Conservation (phyloP, 2,797 vertebrate genomes). For the Zenarchopterus dispar region DNA sequence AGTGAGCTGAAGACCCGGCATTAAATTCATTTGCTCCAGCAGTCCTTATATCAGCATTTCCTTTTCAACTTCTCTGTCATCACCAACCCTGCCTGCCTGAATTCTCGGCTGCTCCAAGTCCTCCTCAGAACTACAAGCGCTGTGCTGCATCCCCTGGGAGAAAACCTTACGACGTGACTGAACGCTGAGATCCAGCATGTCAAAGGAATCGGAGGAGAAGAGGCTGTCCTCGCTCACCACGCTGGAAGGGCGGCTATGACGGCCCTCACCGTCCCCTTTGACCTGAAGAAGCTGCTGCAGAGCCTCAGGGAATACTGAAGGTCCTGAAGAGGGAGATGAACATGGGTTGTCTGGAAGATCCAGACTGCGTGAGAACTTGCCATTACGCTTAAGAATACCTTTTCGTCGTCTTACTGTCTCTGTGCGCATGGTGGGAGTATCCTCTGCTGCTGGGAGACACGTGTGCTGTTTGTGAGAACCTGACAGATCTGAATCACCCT, state of each 20-base stretch:
- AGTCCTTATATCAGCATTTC: conserved; percentile 31
- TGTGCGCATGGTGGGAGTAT: conserved; percentile 63
- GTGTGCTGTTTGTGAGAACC: conserved; percentile 33
- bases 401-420: conserved; percentile 81
- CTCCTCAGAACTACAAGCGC: conserved; percentile 72
- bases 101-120: conserved; percentile 56
- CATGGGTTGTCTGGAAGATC: conserved; percentile 69
- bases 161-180: conserved; percentile 71
- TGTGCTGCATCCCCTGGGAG: conserved; percentile 47
- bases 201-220: conserved; percentile 84
- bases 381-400: conserved; percentile 87
- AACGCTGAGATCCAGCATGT: conserved; percentile 78
- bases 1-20: no score
- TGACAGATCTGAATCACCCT: conserved; percentile 23
- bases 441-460: conserved; percentile 37
- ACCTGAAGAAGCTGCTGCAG: conserved; percentile 74
- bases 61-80: conserved; percentile 29
- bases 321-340: conserved; percentile 16
- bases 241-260: conserved; percentile 80
- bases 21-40: neutral
- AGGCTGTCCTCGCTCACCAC: conserved; percentile 85
- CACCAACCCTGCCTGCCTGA: conserved; percentile 2
- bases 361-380: conserved; percentile 85
- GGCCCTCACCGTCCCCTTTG: conserved; percentile 45
- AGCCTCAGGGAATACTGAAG: conserved; percentile 59